These are phyloP conservation scores for Calidris pygmaea DNA, from an alignment of 2,113 vertebrate genomes.

Conservation along the genomic window DNA sequence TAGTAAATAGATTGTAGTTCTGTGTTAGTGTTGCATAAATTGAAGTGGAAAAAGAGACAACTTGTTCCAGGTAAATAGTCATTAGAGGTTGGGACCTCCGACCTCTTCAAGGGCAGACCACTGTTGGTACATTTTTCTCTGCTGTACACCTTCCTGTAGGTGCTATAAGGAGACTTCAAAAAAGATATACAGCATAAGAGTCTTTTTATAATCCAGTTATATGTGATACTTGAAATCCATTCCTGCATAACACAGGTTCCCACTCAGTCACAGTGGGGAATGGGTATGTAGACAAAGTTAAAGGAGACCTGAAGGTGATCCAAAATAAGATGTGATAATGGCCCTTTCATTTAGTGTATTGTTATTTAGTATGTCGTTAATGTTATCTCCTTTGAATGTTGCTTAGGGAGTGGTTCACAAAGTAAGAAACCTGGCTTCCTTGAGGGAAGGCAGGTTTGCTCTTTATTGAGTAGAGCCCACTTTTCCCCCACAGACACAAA, in stretches of 20 bases:
- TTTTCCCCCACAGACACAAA: fast-evolving
- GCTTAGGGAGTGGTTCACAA: not conserved
- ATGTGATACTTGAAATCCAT: not conserved
- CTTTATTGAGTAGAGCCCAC: not conserved
- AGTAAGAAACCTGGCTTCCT: not conserved
- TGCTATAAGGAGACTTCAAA: not conserved
- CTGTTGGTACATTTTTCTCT: not conserved
- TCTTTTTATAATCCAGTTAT: not conserved
- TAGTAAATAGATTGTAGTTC: not conserved
- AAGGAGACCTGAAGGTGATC: not conserved
- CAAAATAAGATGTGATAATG: not conserved
- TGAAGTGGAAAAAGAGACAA: not conserved
- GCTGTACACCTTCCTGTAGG: not conserved
- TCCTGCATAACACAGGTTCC: not conserved
- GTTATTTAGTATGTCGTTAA: not conserved
- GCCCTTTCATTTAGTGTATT: not conserved
- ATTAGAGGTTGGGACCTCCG: not conserved
- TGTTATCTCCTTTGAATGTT: not conserved
- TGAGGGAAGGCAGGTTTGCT: not conserved
- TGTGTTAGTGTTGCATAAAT: not conserved
- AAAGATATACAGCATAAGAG: not conserved
- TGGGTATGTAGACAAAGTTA: not conserved
- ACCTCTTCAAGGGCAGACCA: not conserved
- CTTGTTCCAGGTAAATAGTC: not conserved
- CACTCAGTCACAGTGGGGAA: not conserved